A percentile compares a stretch with the other conserved stretches of the same genome.
Conservation (phyloP, 2,888 invertebrate species). For the Silvanus unidentatus region DNA sequence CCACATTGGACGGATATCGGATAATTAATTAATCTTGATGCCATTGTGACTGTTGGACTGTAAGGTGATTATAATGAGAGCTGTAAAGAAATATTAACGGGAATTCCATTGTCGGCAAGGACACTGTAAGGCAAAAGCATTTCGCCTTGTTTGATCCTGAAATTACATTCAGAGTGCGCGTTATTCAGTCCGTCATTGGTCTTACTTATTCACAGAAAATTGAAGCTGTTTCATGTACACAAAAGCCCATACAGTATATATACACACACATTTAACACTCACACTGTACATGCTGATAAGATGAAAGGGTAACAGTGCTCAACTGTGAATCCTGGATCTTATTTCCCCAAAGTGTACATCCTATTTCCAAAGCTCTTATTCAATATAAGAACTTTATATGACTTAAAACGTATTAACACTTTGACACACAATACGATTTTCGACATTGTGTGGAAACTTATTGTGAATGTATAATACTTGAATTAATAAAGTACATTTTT, state of each 20-base stretch:
- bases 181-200: constrained; percentile 7
- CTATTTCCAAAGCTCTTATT: constrained; percentile 14
- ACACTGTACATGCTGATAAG: constrained; percentile 8
- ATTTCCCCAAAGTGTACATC: constrained; percentile 24
- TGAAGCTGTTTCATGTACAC: not conserved
- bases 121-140: not conserved
- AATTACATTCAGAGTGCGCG: constrained; percentile 9
- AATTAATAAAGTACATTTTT: too few species aligned
- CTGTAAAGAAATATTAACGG: not conserved
- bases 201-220: too few species aligned
- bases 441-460: too few species aligned
- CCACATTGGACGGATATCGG: too few species aligned
- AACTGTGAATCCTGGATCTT: constrained; percentile 20
- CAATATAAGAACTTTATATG: constrained; percentile 5
- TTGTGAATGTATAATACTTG: too few species aligned
- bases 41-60: too few species aligned
- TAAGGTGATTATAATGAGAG: not conserved
- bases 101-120: not conserved
- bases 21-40: too few species aligned
- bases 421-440: not conserved
- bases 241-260: not conserved
- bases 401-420: not conserved
- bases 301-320: constrained; percentile 27
- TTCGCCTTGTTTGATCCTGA: constrained; percentile 5
- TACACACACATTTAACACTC: not conserved